These are phyloP conservation scores for Oryzias dopingdopingensis DNA, from an alignment of 2,797 vertebrate species.

Conservation along the genomic window DNA sequence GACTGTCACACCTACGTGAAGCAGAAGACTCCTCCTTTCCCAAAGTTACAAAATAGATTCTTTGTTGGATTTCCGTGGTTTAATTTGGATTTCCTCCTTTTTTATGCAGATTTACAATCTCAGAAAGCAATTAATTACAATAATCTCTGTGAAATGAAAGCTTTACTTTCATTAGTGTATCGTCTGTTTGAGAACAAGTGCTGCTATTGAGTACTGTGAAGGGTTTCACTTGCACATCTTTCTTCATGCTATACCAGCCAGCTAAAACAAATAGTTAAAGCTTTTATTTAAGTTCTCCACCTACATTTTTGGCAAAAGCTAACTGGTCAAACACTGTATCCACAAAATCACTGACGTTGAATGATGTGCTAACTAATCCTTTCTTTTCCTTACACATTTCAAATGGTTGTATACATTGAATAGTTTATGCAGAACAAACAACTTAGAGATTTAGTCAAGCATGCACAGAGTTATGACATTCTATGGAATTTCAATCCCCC, in stretches of 20 bases:
- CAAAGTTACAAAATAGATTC: not conserved
- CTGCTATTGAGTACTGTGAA: conserved; percentile 3
- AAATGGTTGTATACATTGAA: conserved; percentile 1
- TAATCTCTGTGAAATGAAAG: conserved; percentile 5
- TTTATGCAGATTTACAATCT: not conserved
- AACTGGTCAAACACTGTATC: conserved; percentile 16
- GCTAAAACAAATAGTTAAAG: conserved; percentile 29
- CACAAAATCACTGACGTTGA: conserved; percentile 25
- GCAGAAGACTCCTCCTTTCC: not conserved
- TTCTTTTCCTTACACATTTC: conserved; percentile 14
- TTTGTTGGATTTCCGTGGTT: not conserved
- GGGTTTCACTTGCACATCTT: conserved; percentile 3
- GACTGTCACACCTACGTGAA: not conserved
- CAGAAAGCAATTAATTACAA: conserved; percentile 3
- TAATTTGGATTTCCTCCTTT: not conserved
- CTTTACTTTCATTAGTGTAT: not conserved
- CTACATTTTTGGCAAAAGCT: conserved; percentile 39
- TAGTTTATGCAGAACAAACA: conserved; percentile 1
- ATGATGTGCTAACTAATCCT: conserved; percentile 17
- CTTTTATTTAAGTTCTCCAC: conserved; percentile 38
- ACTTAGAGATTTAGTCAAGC: not conserved
- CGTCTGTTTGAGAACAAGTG: not conserved
- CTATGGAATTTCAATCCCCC: no score
- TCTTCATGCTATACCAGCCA: conserved; percentile 14
- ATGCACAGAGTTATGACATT: not conserved